Base-by-base conservation (phyloP, 1,140 invertebrate species). In the Drosophila simulans region DNA sequence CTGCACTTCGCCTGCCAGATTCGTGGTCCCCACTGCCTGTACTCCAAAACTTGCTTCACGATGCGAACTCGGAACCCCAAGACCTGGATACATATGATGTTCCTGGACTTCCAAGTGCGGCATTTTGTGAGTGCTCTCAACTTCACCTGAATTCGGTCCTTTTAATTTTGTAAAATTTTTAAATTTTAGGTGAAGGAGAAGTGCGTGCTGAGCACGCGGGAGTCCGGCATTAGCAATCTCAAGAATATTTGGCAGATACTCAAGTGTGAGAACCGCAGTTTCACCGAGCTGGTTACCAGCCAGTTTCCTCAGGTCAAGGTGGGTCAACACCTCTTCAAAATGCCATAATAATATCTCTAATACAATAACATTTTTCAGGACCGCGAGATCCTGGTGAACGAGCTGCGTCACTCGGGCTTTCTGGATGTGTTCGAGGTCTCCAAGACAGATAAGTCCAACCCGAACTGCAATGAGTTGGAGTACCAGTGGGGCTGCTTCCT, bases 61-160 rank as follows among this genome's bases (percentile, higher is more conserved):
- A 95, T 98, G 94, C 95, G 97, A 84, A 98, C 97, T 43, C 94
- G 96, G 73, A 95, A 97, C 92, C 96, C 97, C 11, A 94, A 97
- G 75, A 95, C 96, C 53, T 99, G 97, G 98, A 97, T 98, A 69
- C 98, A 98, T 93, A 94, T 99, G 15, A 98, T 98, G 97, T 98
- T 98, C 93, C 94, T 99, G 40, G 96, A 97, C 65, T 94, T 98
- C 77, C 96, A 97, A 94, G 95, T 96, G 92, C 80, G 85, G 11
- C 73, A 78, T 64, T 92, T 91, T 72, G 91, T 92, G 46, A 91
- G 89, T 92, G 7, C 15, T 22, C 5, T 0, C 8, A 5, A 27
- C 25, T 22, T 7, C 1, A 1, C 3, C 10, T 8, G 0, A 2
- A 13, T 13, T 5, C 22, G 0, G 5, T 17, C 5, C 3, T 37